phyloP scores from a whole-genome alignment of 2,888 invertebrate species.

The Spatulosminthurus flaviceps region DNA sequence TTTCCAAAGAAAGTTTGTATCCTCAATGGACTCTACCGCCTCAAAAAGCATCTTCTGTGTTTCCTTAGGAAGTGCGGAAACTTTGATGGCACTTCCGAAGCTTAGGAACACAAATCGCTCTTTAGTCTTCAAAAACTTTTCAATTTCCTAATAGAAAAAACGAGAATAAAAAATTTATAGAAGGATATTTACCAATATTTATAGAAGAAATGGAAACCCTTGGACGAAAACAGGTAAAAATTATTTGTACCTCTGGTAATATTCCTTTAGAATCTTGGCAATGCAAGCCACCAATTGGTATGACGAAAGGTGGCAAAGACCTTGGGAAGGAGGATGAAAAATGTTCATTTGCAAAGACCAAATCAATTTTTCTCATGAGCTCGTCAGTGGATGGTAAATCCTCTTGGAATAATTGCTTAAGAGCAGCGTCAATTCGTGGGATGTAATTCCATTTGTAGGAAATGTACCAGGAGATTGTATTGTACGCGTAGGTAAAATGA shows the following conservation, averaged over 20 bases:
- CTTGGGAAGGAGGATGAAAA: conserved; percentile 55
- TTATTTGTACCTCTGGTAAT: not conserved
- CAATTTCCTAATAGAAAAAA: not conserved
- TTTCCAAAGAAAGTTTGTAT: conserved; percentile 49
- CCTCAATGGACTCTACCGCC: not conserved
- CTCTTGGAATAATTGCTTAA: not conserved
- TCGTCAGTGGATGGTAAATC: conserved; percentile 45
- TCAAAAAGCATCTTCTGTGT: not conserved
- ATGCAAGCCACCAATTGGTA: conserved; percentile 41
- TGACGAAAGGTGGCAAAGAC: conserved; percentile 50
- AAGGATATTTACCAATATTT: too few species aligned
- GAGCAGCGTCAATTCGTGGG: not conserved
- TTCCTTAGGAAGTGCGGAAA: not conserved
- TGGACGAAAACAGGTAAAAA: too few species aligned
- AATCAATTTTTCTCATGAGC: conserved; percentile 47
- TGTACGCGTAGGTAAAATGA: not conserved
- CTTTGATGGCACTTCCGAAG: not conserved
- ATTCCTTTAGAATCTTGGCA: not conserved
- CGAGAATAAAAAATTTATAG: too few species aligned
- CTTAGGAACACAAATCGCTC: conserved; percentile 3
- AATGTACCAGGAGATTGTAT: not conserved
- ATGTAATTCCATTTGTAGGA: conserved; percentile 17
- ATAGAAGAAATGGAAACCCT: too few species aligned
- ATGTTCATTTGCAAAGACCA: conserved; percentile 56
- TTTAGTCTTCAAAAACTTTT: not conserved